A percentile compares a stretch with the other conserved stretches of the same genome.
Conservation (phyloP, 1,140 invertebrate species). For the Cyrtorhinus lividipennis region DNA sequence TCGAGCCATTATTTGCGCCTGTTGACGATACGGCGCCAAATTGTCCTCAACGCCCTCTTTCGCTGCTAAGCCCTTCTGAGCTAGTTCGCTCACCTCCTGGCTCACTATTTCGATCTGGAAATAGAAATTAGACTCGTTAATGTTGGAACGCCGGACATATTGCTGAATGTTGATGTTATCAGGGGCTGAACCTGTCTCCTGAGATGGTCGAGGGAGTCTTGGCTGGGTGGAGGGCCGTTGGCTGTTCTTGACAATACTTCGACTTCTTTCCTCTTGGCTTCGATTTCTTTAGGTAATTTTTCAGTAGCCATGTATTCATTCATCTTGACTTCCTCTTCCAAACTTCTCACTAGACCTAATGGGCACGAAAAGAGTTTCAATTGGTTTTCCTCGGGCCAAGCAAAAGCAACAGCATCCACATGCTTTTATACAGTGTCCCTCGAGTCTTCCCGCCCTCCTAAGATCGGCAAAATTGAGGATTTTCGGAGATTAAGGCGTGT, state of each 20-base stretch:
- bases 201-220: slow-evolving; percentile 47
- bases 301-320: slow-evolving; percentile 62
- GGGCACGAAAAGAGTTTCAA: too few species aligned
- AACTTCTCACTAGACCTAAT: slow-evolving; percentile 41
- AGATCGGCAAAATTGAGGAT: too few species aligned
- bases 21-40: slow-evolving; percentile 65
- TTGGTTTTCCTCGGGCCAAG: background rate
- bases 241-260: slow-evolving; percentile 51
- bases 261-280: slow-evolving; percentile 43
- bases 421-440: too few species aligned
- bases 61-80: slow-evolving; percentile 36
- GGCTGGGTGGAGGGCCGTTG: slow-evolving; percentile 47
- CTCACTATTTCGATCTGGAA: slow-evolving; percentile 43
- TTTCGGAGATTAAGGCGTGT: too few species aligned
- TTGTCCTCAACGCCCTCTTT: slow-evolving; percentile 48
- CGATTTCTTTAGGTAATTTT: slow-evolving; percentile 58
- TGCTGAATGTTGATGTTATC: too few species aligned
- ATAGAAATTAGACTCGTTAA: background rate
- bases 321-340: slow-evolving; percentile 62
- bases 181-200: slow-evolving; percentile 49
- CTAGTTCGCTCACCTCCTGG: slow-evolving; percentile 42
- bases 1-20: slow-evolving; percentile 59
- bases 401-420: too few species aligned
- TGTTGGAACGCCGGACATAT: too few species aligned
- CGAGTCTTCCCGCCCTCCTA: too few species aligned